phyloP scores from a whole-genome alignment of 2,888 invertebrate genomes.

The Charanyca ferruginea region DNA sequence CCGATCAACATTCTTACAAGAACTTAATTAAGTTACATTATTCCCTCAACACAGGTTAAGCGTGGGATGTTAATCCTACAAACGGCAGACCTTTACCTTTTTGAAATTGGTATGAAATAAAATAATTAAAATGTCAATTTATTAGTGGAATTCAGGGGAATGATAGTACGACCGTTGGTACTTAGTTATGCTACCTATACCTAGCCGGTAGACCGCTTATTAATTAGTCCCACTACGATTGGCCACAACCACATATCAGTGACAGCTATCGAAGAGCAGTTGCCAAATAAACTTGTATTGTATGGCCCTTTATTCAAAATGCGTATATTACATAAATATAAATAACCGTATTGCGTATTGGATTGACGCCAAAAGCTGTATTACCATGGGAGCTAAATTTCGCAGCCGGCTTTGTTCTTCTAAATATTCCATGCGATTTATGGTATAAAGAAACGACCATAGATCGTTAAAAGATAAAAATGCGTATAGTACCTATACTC shows the following conservation, averaged over 20 bases:
- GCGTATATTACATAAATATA: slow-evolving; percentile 51
- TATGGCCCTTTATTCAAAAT: slow-evolving; percentile 48
- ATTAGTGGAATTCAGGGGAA: neutral
- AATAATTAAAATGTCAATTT: slow-evolving; percentile 4
- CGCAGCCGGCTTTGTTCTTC: slow-evolving; percentile 57
- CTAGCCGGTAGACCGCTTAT: slow-evolving; percentile 23
- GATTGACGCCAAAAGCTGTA: slow-evolving; percentile 59
- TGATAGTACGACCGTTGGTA: slow-evolving; percentile 9
- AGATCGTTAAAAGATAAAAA: slow-evolving; percentile 9
- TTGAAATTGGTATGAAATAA: neutral
- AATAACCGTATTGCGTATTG: slow-evolving; percentile 60
- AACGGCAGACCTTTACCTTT: neutral
- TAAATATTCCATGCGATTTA: slow-evolving; percentile 62
- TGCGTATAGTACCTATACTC: neutral
- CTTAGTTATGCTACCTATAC: neutral
- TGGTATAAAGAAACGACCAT: slow-evolving; percentile 13
- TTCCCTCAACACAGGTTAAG: slow-evolving; percentile 13
- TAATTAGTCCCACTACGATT: slow-evolving; percentile 28
- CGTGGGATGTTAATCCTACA: slow-evolving; percentile 26
- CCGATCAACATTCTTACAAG: slow-evolving; percentile 14
- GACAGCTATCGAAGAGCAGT: slow-evolving; percentile 12
- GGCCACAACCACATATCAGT: slow-evolving; percentile 34
- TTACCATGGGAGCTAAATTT: slow-evolving; percentile 53
- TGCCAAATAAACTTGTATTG: slow-evolving; percentile 28
- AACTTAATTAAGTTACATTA: slow-evolving; percentile 26